Evolutionary conservation across 2,888 invertebrate species (phyloP).

Genomic region (Proisotoma minuta): DNA sequence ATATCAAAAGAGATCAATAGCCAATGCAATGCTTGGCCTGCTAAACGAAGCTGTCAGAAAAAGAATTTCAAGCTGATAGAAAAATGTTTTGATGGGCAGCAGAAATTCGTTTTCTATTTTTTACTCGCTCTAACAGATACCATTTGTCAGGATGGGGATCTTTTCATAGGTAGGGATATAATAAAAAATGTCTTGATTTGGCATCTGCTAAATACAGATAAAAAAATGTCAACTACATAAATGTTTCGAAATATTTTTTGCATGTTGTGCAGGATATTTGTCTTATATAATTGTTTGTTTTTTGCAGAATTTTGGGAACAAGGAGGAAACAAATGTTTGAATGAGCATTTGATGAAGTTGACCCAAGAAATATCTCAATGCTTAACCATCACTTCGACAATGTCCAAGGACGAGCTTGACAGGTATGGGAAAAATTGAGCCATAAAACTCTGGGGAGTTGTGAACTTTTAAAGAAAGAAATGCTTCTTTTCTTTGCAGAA

Average conservation of each 20-base stretch:
- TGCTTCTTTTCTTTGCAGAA: conserved; percentile 17
- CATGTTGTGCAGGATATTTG: too few relatives aligned
- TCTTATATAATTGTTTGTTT: too few relatives aligned
- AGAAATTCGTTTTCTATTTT: conserved; percentile 38
- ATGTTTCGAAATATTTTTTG: too few relatives aligned
- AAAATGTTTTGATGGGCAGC: conserved; percentile 33
- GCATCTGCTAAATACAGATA: too few relatives aligned
- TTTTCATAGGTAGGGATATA: conserved; percentile 27
- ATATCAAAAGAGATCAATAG: conserved; percentile 28
- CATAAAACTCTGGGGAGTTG: too few relatives aligned
- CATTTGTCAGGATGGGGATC: conserved; percentile 30
- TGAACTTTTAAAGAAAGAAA: not conserved
- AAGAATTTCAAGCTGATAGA: conserved; percentile 31
- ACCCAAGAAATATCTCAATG: conserved; percentile 34
- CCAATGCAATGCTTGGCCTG: conserved; percentile 31
- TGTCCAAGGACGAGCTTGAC: conserved; percentile 30
- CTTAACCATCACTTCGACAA: conserved; percentile 29
- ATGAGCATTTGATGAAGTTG: conserved; percentile 28
- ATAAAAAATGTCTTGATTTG: too few relatives aligned
- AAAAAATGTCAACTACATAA: too few relatives aligned
- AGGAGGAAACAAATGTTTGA: conserved; percentile 33
- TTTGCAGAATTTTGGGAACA: conserved; percentile 34
- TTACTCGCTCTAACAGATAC: conserved; percentile 38
- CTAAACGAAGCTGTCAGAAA: conserved; percentile 27
- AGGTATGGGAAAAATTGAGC: conserved; percentile 23